These are phyloP conservation scores for Bovichtus variegatus DNA, from an alignment of 2,797 vertebrate species.

Conservation along the genomic window DNA sequence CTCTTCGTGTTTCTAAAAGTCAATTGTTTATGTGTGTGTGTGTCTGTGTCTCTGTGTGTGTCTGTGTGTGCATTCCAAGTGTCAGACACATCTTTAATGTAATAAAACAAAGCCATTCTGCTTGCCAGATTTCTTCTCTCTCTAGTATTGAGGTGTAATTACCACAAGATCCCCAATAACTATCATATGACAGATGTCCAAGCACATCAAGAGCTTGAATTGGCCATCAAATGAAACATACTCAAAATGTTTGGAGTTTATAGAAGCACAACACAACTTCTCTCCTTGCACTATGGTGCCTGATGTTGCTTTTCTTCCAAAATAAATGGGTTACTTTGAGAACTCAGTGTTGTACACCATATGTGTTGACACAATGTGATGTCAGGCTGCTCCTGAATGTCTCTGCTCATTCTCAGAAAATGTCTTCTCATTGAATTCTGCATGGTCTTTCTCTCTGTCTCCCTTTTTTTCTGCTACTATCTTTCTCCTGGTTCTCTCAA, in stretches of 20 bases:
- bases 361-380: slow-evolving; percentile 9
- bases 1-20: slow-evolving; percentile 34
- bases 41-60: too few relatives aligned
- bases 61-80: neutral
- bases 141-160: slow-evolving; percentile 12
- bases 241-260: slow-evolving; percentile 17
- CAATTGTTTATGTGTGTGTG: neutral
- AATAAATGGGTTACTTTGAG: slow-evolving; percentile 1
- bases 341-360: neutral
- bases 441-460: slow-evolving; percentile 8
- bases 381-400: neutral
- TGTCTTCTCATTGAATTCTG: slow-evolving; percentile 10
- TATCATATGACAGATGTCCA: slow-evolving; percentile 30
- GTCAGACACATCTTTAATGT: neutral
- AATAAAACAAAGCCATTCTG: slow-evolving; percentile 25
- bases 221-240: slow-evolving; percentile 23
- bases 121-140: neutral
- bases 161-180: neutral
- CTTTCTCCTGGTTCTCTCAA: slow-evolving; percentile 4
- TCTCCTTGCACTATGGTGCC: neutral
- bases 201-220: slow-evolving; percentile 18
- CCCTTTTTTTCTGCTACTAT: neutral
- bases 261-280: slow-evolving; percentile 3
- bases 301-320: slow-evolving; percentile 1
- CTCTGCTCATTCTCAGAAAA: slow-evolving; percentile 21